Percentiles rank a stretch among this genome's conserved stretches.
These are phyloP conservation scores for Peromyscus aztecus DNA, from an alignment of 2,797 vertebrate species.

Conservation along the genomic window DNA sequence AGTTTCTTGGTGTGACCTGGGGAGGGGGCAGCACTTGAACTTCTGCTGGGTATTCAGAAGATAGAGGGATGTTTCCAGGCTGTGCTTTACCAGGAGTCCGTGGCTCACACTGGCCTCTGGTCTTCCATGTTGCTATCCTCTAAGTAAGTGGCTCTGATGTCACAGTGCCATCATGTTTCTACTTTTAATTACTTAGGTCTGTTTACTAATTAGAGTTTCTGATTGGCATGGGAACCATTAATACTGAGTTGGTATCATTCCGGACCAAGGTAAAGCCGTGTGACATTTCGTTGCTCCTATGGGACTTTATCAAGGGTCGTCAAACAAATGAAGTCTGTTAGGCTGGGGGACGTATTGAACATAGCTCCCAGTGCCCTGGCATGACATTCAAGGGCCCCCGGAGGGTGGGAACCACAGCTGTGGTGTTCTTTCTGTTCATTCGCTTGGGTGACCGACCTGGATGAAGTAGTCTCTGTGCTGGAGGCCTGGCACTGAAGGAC, in stretches of 20 bases:
- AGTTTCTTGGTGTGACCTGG: not conserved
- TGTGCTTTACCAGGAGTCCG: accelerated
- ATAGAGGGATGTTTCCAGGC: not conserved
- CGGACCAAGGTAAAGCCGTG: conserved; percentile 59
- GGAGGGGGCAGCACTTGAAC: not conserved
- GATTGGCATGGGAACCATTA: conserved; percentile 35
- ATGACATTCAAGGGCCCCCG: not conserved
- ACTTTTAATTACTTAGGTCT: conserved; percentile 46
- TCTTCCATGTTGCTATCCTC: not conserved
- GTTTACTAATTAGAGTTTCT: conserved; percentile 62
- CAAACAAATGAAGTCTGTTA: conserved; percentile 46
- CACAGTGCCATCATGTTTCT: conserved; percentile 29
- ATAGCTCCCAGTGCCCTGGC: not conserved
- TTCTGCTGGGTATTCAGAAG: not conserved
- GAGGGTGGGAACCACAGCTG: not conserved
- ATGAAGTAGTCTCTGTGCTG: not conserved
- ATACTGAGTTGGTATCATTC: conserved; percentile 25
- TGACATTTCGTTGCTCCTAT: conserved; percentile 55
- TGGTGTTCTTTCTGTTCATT: not conserved
- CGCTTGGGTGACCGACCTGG: too few relatives aligned
- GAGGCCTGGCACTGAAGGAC: not conserved
- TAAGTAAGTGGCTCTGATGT: conserved; percentile 23
- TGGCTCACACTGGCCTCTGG: not conserved
- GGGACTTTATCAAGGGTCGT: conserved; percentile 48
- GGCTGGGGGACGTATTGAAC: conserved; percentile 24